A percentile compares a stretch with the other conserved stretches of the same genome.
Conservation (phyloP, 2,888 invertebrate genomes). For the Leucophora obtusa region DNA sequence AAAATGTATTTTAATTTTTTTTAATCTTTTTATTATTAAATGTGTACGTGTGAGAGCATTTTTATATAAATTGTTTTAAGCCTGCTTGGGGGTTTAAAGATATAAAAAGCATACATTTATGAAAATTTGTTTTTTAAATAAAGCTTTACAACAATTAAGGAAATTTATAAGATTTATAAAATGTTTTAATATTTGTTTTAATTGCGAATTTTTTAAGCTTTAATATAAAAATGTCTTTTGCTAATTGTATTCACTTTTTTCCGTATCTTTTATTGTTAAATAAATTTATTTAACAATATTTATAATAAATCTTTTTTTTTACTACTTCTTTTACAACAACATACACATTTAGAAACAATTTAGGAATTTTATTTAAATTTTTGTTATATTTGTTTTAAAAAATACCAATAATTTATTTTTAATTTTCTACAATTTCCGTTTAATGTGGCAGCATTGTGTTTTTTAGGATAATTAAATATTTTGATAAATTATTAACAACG, state of each 20-base stretch:
- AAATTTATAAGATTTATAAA: conserved; percentile 29
- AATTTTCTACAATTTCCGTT: conserved; percentile 15
- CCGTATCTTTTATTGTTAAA: not conserved
- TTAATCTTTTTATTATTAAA: conserved; percentile 34
- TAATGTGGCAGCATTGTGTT: conserved; percentile 11
- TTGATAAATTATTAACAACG: conserved; percentile 10
- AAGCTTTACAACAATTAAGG: conserved; percentile 55
- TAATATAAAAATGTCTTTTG: conserved; percentile 39
- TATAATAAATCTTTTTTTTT: not conserved
- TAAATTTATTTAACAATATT: conserved; percentile 10
- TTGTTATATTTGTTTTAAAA: not conserved
- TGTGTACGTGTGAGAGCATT: conserved; percentile 56
- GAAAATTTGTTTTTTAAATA: conserved; percentile 17
- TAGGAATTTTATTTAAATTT: not conserved
- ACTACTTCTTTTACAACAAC: conserved; percentile 31
- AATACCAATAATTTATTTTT: not conserved
- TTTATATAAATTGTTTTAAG: conserved; percentile 27
- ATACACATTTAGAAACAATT: conserved; percentile 37
- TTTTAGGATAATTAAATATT: conserved; percentile 11
- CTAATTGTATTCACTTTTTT: not conserved
- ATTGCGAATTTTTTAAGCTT: not conserved
- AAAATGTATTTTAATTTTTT: conserved; percentile 12
- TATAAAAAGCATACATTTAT: conserved; percentile 29
- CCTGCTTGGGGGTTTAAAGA: conserved; percentile 22
- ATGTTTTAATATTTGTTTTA: not conserved